phyloP scores from a whole-genome alignment of 2,113 vertebrate species.

The Lophochroa leadbeateri region DNA sequence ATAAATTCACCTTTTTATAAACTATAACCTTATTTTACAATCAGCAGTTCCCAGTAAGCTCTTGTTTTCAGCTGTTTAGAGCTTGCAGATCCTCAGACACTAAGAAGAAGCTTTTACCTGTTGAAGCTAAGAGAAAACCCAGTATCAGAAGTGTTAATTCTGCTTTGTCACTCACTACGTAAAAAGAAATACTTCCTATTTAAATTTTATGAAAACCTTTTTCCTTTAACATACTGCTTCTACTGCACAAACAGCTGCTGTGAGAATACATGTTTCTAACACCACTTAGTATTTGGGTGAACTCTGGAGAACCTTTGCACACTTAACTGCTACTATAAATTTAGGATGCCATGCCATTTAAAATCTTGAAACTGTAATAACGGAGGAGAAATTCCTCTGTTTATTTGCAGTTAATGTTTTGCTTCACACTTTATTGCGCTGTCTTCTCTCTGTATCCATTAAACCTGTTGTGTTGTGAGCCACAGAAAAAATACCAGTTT shows the following conservation, averaged over 20 bases:
- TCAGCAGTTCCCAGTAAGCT: background rate
- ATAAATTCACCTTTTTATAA: background rate
- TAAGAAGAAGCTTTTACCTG: background rate
- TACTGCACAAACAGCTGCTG: background rate
- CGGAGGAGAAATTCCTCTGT: slow-evolving; percentile 30
- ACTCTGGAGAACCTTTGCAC: background rate
- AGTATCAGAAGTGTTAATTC: background rate
- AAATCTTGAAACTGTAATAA: slow-evolving; percentile 38
- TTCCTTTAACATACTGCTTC: background rate
- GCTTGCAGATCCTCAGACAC: background rate
- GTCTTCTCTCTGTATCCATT: slow-evolving; percentile 29
- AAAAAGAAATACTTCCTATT: background rate
- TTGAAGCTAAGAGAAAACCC: background rate
- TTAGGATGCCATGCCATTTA: background rate
- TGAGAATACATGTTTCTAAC: background rate
- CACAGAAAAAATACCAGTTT: slow-evolving; percentile 41
- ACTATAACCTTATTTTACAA: background rate
- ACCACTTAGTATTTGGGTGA: background rate
- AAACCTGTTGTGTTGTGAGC: slow-evolving; percentile 38
- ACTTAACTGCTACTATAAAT: background rate
- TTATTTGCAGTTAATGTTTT: slow-evolving; percentile 60
- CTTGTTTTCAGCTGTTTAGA: background rate
- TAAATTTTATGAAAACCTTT: background rate
- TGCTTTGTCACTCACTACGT: background rate
- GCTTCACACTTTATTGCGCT: slow-evolving; percentile 52